A percentile compares a stretch with the other conserved stretches of the same genome.
Conservation (phyloP, 2,888 invertebrate genomes). For the Hirudinaria manillensis region DNA sequence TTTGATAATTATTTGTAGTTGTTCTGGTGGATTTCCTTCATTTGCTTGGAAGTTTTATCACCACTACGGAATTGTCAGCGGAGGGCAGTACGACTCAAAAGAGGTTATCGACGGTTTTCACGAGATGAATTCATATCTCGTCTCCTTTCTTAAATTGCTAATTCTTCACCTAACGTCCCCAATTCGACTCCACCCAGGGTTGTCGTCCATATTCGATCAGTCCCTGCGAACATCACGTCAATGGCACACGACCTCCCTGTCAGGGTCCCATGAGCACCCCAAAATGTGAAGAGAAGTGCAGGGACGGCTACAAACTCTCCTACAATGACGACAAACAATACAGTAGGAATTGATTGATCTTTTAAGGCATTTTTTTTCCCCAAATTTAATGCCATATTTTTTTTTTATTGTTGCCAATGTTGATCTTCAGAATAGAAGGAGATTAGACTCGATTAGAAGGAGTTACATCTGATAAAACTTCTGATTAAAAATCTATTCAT, state of each 20-base stretch:
- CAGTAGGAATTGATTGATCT: conserved; percentile 56
- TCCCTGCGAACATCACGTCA: conserved; percentile 84
- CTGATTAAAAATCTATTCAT: too few species aligned
- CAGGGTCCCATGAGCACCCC: conserved; percentile 63
- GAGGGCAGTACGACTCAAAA: conserved; percentile 67
- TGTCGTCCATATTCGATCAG: conserved; percentile 79
- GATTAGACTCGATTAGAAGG: too few species aligned
- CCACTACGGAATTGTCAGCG: conserved; percentile 75
- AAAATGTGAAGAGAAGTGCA: conserved; percentile 66
- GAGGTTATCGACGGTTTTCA: conserved; percentile 32
- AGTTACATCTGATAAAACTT: too few species aligned
- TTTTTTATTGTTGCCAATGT: too few species aligned
- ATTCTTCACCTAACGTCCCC: neutral
- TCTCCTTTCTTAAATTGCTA: neutral
- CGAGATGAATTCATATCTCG: neutral
- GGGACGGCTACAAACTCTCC: conserved; percentile 62
- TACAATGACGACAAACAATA: conserved; percentile 72
- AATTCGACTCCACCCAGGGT: conserved; percentile 60
- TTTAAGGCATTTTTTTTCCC: too few species aligned
- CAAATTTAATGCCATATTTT: too few species aligned
- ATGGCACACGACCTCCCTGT: conserved; percentile 59
- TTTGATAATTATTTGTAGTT: conserved; percentile 43
- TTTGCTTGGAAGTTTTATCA: conserved; percentile 84
- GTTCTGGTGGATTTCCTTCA: conserved; percentile 73
- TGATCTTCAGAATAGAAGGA: too few species aligned